Percentiles rank a stretch among this genome's conserved stretches.
phyloP scores from a whole-genome alignment of 23 tunicate genomes.

The Clavelina lepadiformis region DNA sequence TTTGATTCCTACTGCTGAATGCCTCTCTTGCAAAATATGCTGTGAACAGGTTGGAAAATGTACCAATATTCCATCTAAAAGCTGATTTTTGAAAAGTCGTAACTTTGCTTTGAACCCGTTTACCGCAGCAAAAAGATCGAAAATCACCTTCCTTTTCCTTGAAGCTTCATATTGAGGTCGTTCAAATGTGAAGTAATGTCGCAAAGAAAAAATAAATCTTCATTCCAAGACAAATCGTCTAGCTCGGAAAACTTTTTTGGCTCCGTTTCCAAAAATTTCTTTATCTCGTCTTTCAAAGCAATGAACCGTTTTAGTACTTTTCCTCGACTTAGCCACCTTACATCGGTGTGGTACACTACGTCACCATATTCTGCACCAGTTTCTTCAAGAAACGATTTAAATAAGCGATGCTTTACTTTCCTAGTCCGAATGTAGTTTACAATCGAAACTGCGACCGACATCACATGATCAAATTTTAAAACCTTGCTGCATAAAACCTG shows the following conservation, averaged over 20 bases:
- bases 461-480: constrained; percentile 20
- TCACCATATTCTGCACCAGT: constrained; percentile 15
- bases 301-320: constrained; percentile 18
- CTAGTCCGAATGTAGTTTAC: constrained; percentile 14
- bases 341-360: constrained; percentile 14
- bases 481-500: constrained; percentile 26
- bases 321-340: constrained; percentile 13
- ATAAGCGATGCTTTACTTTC: constrained; percentile 12
- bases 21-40: neutral
- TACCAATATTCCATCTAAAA: neutral
- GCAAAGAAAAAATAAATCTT: constrained; percentile 18
- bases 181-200: constrained; percentile 16
- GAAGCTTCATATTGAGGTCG: constrained; percentile 21
- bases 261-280: constrained; percentile 12
- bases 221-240: constrained; percentile 10
- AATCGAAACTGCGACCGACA: constrained; percentile 15
- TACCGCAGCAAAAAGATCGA: constrained; percentile 12
- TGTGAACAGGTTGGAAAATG: neutral
- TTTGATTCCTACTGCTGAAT: constrained; percentile 29
- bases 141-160: constrained; percentile 13
- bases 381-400: constrained; percentile 6
- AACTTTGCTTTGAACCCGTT: constrained; percentile 9
- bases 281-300: constrained; percentile 22
- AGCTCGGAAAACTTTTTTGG: constrained; percentile 12
- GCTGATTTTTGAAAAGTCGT: constrained; percentile 21